Evolutionary conservation across 2,888 invertebrate species (phyloP).

Genomic region (Phalera bucephala): DNA sequence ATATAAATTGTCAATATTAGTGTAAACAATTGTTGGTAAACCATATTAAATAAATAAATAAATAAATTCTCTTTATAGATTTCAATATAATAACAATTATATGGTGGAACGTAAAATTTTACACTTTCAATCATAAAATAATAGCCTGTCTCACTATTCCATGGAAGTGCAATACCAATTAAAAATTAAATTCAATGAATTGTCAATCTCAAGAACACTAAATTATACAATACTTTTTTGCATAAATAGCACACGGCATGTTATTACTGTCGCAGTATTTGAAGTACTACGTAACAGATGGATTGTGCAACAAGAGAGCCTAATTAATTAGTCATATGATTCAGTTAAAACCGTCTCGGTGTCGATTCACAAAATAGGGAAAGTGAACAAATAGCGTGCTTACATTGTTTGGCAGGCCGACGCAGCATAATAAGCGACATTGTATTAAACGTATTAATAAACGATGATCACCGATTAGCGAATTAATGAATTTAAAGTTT

Average conservation of each 20-base stretch:
- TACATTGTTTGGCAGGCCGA: constrained; percentile 14
- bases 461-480: neutral
- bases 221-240: too few species aligned
- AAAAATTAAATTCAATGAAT: neutral
- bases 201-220: neutral
- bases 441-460: constrained; percentile 8
- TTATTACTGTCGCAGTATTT: constrained; percentile 20
- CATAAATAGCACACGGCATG: neutral
- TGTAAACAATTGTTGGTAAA: too few species aligned
- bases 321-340: constrained; percentile 34
- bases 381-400: constrained; percentile 25
- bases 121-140: too few species aligned
- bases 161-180: neutral
- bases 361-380: constrained; percentile 27
- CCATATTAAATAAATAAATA: too few species aligned
- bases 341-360: constrained; percentile 15
- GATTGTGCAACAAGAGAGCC: constrained; percentile 31
- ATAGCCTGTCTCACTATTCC: too few species aligned
- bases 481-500: too few species aligned
- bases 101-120: too few species aligned
- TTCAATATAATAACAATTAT: too few species aligned
- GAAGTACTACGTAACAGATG: constrained; percentile 14
- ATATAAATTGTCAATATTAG: too few species aligned
- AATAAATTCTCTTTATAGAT: too few species aligned
- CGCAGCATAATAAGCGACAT: constrained; percentile 11